phyloP scores from a whole-genome alignment of 1,140 invertebrate species.

The Philotrypesis tridentata region DNA sequence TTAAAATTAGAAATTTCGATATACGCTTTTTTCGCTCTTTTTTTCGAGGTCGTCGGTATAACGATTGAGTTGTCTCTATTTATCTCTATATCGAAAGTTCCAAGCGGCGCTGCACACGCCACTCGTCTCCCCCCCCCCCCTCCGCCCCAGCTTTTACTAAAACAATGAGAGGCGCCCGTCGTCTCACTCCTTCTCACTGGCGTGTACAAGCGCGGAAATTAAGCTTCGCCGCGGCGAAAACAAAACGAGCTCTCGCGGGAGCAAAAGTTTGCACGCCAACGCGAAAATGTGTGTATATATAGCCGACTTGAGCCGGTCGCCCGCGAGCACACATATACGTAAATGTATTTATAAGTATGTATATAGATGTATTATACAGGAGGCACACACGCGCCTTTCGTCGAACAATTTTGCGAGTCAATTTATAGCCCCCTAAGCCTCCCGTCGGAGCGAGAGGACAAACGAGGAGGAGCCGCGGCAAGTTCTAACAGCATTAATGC shows the following conservation, averaged over 20 bases:
- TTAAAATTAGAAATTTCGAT: neutral
- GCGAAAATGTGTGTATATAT: neutral
- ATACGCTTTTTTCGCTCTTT: neutral
- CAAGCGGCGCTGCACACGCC: neutral
- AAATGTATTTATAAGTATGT: no score
- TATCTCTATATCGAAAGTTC: neutral
- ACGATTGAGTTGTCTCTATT: neutral
- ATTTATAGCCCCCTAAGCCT: slow-evolving; percentile 13
- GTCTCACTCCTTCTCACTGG: neutral
- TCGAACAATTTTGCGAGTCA: slow-evolving; percentile 30
- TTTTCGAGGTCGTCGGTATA: neutral
- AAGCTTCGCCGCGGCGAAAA: neutral
- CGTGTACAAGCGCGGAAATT: neutral
- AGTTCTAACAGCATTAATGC: slow-evolving; percentile 31
- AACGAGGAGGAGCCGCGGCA: slow-evolving; percentile 14
- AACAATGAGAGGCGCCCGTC: neutral
- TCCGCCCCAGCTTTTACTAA: no score
- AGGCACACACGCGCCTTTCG: neutral
- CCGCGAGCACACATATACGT: neutral
- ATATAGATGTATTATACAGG: no score
- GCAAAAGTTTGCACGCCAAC: neutral
- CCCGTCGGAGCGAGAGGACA: neutral
- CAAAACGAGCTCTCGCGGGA: neutral
- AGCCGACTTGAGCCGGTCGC: neutral
- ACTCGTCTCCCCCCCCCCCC: no score